Base-by-base conservation (phyloP, 2,797 vertebrate species). In the Pteropus rufus region DNA sequence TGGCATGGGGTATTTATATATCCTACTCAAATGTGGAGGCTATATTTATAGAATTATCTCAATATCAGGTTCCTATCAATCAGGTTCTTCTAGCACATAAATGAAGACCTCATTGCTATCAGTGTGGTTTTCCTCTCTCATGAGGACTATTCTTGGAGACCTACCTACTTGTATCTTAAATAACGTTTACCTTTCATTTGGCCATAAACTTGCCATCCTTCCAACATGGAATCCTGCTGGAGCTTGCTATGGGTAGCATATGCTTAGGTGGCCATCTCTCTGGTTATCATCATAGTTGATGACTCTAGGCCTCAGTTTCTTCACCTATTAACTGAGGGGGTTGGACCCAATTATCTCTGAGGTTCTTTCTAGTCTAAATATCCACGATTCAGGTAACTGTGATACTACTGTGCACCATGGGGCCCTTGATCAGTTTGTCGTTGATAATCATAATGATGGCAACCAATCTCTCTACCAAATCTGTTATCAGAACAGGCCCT, bases 101-200 rank as follows among this genome's bases (percentile, higher is more conserved):
- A 86, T 31, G 52, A 93, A 52, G 46, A 81, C 56, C 46, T 93
- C 18, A 81, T 1, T 70, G 21, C 10, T 41, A 23, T 60, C 44
- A 89, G 73, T 34, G 41, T 16, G 31, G 16, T 81, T 76, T 89
- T 86, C 91, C 52, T 92, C 69, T 89, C 89, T 44, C 73, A 34
- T 1, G 64, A 93, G 39, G 41, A 69, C 56, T 93, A 52, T 58
- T 89, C 64, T 80, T 65, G 58, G 49, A 96, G 24, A 87, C 29
- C 60, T 49, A 64, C 34, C 4, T 88, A 23, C 76, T 29, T 69
- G 54, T 54, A 79, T 69, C 65, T 94, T 67, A 81, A 49, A n/a
- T 80, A 91, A 76, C 24, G 72, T 91, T 83, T 76, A 79, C 7
- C 46, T 91, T 89, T 94, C 76, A 93, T 77, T 86, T 95, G 41